Evolutionary conservation across 2,797 vertebrate species (phyloP).

Genomic region (Philypnodon macrostomus): DNA sequence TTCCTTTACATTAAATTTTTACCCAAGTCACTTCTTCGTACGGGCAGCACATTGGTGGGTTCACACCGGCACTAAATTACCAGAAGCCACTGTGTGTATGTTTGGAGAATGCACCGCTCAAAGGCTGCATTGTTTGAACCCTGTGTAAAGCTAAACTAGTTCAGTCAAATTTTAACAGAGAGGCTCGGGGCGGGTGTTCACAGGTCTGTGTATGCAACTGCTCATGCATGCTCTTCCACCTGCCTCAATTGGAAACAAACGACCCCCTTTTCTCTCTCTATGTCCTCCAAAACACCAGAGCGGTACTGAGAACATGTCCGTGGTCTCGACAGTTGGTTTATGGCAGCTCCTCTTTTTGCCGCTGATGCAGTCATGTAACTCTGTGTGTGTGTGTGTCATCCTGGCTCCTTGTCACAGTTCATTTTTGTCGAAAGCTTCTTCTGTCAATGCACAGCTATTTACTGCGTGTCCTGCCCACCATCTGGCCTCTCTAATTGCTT

Average conservation of each 20-base stretch:
- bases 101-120: slow-evolving; percentile 60
- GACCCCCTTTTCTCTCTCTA: neutral
- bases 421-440: slow-evolving; percentile 68
- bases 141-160: slow-evolving; percentile 57
- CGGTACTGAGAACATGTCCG: slow-evolving; percentile 11
- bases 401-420: slow-evolving; percentile 63
- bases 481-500: slow-evolving; percentile 81
- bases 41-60: no score
- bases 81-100: slow-evolving; percentile 54
- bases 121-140: slow-evolving; percentile 72
- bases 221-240: slow-evolving; percentile 32
- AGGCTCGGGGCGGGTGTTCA: slow-evolving; percentile 1
- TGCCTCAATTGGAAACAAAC: slow-evolving; percentile 33
- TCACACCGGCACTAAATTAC: neutral
- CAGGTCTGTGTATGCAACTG: slow-evolving; percentile 18
- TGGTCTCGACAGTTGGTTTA: slow-evolving; percentile 40
- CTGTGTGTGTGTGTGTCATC: slow-evolving; percentile 52
- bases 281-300: slow-evolving; percentile 7
- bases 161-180: slow-evolving; percentile 63
- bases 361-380: slow-evolving; percentile 49
- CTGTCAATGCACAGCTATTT: slow-evolving; percentile 70
- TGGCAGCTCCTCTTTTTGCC: slow-evolving; percentile 34
- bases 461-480: slow-evolving; percentile 71
- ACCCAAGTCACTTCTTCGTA: no score
- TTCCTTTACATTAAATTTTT: no score